These are phyloP conservation scores for Coenobita brevimanus DNA, from an alignment of 1,140 invertebrate species.

Conservation along the genomic window DNA sequence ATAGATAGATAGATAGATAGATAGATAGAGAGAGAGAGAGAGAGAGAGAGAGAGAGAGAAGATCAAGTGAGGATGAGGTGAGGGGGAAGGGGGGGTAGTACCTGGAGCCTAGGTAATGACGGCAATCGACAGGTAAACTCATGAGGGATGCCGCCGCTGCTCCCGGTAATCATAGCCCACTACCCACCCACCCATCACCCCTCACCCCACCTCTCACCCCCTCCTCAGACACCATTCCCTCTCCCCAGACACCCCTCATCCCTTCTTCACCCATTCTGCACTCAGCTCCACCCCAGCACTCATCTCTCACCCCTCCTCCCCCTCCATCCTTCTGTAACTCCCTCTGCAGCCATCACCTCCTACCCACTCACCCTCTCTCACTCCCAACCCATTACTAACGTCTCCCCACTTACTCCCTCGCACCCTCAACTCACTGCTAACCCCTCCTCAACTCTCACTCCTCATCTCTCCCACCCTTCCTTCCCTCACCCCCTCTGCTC, in stretches of 20 bases:
- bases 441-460: not conserved
- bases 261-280: not conserved
- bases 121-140: conserved; percentile 28
- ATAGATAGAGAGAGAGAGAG: too few species aligned
- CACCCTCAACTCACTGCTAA: not conserved
- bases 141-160: conserved; percentile 14
- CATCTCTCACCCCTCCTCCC: not conserved
- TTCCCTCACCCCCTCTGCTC: not conserved
- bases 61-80: too few species aligned
- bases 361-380: not conserved
- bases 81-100: too few species aligned
- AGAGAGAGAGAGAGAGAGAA: too few species aligned
- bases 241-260: not conserved
- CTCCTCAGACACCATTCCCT: not conserved
- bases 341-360: not conserved
- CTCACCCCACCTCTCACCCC: not conserved
- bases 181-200: not conserved
- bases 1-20: too few species aligned
- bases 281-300: not conserved
- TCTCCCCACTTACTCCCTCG: too few species aligned
- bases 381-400: too few species aligned
- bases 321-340: not conserved
- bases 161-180: conserved; percentile 13
- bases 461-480: too few species aligned
- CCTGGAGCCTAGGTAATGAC: conserved; percentile 16